A percentile compares a stretch with the other conserved stretches of the same genome.
Conservation (phyloP, 2,888 invertebrate species). For the Anodontia alba region DNA sequence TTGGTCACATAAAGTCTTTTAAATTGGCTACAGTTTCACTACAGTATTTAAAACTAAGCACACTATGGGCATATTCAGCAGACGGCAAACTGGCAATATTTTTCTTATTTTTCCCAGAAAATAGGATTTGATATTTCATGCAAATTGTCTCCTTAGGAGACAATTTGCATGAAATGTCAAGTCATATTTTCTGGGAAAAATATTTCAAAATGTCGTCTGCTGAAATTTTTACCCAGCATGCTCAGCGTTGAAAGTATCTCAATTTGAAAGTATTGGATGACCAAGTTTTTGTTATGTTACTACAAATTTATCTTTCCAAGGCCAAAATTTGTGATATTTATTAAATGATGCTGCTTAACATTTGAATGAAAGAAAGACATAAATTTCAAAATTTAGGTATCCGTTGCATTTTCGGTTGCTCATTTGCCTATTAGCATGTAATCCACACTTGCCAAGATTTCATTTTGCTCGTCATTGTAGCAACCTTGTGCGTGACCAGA, state of each 20-base stretch:
- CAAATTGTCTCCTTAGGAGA: too few species aligned
- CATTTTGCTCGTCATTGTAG: not conserved
- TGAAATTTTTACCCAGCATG: too few species aligned
- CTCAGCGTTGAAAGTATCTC: too few species aligned
- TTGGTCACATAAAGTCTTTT: not conserved
- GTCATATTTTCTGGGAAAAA: too few species aligned
- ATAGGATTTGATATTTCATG: too few species aligned
- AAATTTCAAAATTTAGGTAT: slow-evolving; percentile 1
- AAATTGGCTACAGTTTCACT: not conserved
- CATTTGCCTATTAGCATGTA: not conserved
- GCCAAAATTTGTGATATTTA: not conserved
- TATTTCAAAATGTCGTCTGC: too few species aligned
- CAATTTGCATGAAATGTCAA: too few species aligned
- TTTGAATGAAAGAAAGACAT: slow-evolving; percentile 4
- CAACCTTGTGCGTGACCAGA: not conserved
- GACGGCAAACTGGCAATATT: too few species aligned
- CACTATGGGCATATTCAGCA: too few species aligned
- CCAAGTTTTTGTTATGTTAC: not conserved
- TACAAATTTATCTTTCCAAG: not conserved
- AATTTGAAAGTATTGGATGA: slow-evolving; percentile 7
- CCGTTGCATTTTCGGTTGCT: slow-evolving; percentile 7
- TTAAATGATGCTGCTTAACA: not conserved
- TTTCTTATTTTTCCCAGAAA: too few species aligned
- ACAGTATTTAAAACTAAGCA: slow-evolving; percentile 7
- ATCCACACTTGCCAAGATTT: not conserved